These are phyloP conservation scores for Blastobasis lacticolella DNA, from an alignment of 2,888 invertebrate genomes.

Conservation along the genomic window DNA sequence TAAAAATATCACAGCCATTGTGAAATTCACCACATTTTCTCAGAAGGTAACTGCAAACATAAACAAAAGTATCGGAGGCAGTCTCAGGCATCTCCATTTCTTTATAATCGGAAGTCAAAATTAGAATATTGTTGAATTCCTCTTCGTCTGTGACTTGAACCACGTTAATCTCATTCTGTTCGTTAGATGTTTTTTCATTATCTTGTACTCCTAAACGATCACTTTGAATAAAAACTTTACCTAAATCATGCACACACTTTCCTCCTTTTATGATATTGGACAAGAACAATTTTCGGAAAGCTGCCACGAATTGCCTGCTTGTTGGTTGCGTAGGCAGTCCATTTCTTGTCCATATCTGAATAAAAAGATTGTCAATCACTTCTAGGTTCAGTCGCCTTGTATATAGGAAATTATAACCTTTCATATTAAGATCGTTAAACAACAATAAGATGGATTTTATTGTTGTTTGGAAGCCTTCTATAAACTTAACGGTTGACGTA, in stretches of 20 bases:
- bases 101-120: neutral
- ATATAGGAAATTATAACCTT: constrained; percentile 3
- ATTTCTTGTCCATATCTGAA: neutral
- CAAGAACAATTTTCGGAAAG: constrained; percentile 2
- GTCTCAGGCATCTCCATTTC: neutral
- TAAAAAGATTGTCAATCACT: constrained; percentile 2
- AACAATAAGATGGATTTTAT: constrained; percentile 1
- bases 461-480: constrained; percentile 3
- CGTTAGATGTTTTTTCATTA: neutral
- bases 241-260: neutral
- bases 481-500: neutral
- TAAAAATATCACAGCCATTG: neutral
- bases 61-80: neutral
- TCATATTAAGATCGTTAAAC: constrained; percentile 1
- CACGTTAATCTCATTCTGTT: neutral
- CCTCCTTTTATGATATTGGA: neutral
- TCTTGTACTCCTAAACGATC: neutral
- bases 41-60: neutral
- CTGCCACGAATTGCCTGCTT: constrained; percentile 1
- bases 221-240: neutral
- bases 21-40: neutral
- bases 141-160: neutral
- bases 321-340: constrained; percentile 1
- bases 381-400: constrained; percentile 6
- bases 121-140: neutral